Conservation (phyloP, 2,888 invertebrate genomes). For the Nudaria mundana region DNA sequence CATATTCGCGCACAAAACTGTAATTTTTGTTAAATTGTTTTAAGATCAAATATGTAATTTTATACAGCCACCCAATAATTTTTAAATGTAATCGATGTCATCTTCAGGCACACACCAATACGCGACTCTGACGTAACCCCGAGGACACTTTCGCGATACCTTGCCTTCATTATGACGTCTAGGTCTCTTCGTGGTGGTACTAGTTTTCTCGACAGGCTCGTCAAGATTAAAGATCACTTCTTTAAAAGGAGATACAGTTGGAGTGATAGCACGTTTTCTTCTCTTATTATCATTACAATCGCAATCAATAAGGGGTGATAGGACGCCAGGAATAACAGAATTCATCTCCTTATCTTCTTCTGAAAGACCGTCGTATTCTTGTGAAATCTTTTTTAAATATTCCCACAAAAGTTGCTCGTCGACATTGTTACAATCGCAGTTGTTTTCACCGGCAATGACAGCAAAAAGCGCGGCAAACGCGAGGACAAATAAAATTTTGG, state of each 20-base stretch:
- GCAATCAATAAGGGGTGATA: constrained; percentile 32
- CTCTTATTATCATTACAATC: constrained; percentile 34
- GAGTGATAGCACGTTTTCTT: constrained; percentile 23
- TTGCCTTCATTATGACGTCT: neutral
- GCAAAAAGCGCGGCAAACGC: constrained; percentile 8
- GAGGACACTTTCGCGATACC: neutral
- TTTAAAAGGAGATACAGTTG: neutral
- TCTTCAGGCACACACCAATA: constrained; percentile 13
- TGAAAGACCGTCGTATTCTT: constrained; percentile 1
- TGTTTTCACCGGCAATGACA: constrained; percentile 7
- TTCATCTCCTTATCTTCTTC: constrained; percentile 10
- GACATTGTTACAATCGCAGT: constrained; percentile 21
- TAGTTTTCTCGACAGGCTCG: neutral
- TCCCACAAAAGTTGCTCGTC: constrained; percentile 18
- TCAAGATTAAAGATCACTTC: neutral
- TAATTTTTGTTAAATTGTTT: too few species aligned
- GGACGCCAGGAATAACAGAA: constrained; percentile 31
- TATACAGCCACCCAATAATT: too few species aligned
- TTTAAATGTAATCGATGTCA: neutral
- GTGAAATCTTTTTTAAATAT: constrained; percentile 25
- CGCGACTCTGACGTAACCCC: constrained; percentile 8
- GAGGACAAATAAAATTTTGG: constrained; percentile 19
- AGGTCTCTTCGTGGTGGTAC: neutral
- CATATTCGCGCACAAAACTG: too few species aligned
- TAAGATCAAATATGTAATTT: too few species aligned